A percentile compares a stretch with the other conserved stretches of the same genome.
Evolutionary conservation across 2,888 invertebrate species (phyloP).

Genomic region (Cantharis rustica): DNA sequence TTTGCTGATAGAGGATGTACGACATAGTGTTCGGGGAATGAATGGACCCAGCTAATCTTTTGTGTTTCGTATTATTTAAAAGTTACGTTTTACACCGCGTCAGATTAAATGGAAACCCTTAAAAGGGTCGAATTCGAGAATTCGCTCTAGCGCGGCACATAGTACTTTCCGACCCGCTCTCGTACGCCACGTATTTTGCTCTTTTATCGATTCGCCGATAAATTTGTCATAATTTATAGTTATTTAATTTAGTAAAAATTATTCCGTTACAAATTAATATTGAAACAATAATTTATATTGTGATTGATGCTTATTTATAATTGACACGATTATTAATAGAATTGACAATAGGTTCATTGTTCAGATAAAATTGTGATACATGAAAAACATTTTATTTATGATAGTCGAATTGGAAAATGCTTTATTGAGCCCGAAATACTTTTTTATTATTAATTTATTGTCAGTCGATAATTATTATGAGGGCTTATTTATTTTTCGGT

Average conservation of each 20-base stretch:
- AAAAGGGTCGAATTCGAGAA: neutral
- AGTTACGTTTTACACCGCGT: neutral
- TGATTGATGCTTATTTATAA: conserved; percentile 36
- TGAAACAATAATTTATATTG: conserved; percentile 36
- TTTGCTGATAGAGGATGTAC: conserved; percentile 17
- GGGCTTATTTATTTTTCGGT: neutral
- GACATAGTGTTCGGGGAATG: neutral
- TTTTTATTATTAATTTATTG: neutral
- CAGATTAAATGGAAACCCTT: neutral
- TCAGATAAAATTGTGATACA: conserved; percentile 34
- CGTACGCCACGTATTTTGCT: neutral
- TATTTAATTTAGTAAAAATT: neutral
- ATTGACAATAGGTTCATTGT: conserved; percentile 21
- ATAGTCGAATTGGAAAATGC: conserved; percentile 42
- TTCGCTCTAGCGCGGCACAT: neutral
- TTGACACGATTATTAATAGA: conserved; percentile 34
- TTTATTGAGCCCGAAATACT: conserved; percentile 24
- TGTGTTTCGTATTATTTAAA: neutral
- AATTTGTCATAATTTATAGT: neutral
- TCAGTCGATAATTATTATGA: neutral
- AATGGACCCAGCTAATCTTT: neutral
- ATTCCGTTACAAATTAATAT: conserved; percentile 12
- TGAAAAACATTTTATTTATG: conserved; percentile 42
- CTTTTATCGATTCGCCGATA: neutral
- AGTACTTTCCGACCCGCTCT: neutral